phyloP scores from a whole-genome alignment of 2,113 vertebrate species.

The Pelobates fuscus region DNA sequence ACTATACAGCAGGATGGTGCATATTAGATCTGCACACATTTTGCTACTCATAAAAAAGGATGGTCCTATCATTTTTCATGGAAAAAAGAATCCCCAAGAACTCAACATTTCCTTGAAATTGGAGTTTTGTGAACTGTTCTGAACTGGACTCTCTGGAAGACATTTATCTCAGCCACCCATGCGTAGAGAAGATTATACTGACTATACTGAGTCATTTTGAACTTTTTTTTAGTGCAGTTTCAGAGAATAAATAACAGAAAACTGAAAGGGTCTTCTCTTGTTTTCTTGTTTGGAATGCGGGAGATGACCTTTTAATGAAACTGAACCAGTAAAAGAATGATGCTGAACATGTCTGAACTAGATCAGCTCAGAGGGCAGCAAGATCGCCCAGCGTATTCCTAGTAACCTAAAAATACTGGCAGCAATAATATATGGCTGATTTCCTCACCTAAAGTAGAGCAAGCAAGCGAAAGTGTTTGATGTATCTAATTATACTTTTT shows the following conservation, averaged over 20 bases:
- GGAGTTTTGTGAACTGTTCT: no score
- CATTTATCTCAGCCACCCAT: no score
- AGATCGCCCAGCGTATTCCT: background rate
- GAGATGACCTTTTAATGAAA: slow-evolving; percentile 8
- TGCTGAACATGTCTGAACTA: slow-evolving; percentile 35
- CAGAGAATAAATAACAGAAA: background rate
- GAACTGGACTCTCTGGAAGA: no score
- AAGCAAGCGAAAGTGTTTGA: no score
- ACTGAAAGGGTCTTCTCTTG: background rate
- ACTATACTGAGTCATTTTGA: background rate
- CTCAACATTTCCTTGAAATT: no score
- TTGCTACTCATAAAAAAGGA: no score
- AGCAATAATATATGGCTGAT: background rate
- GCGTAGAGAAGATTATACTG: background rate
- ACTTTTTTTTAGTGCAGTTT: background rate
- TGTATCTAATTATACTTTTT: no score
- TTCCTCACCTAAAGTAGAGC: no score
- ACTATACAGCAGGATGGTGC: no score
- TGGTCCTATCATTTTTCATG: no score
- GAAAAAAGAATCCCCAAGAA: no score
- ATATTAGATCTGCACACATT: no score
- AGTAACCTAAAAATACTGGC: background rate
- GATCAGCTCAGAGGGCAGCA: slow-evolving; percentile 1
- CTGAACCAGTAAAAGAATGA: background rate
- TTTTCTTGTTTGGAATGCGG: slow-evolving; percentile 27